These are phyloP conservation scores for Thymelicus lineola DNA, from an alignment of 2,888 invertebrate genomes.

Conservation along the genomic window DNA sequence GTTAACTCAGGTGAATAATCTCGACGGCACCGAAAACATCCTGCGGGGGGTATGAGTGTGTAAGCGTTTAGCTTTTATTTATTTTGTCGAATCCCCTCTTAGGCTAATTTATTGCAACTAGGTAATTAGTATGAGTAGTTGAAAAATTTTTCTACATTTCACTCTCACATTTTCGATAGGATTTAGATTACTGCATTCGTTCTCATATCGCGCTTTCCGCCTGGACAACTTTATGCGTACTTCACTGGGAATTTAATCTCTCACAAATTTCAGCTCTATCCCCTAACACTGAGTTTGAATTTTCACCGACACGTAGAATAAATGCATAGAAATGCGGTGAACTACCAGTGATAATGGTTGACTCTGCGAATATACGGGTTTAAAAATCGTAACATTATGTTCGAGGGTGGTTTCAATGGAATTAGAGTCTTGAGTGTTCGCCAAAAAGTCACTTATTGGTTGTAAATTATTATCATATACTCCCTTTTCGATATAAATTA, in stretches of 20 bases:
- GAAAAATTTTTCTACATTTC: conserved; percentile 35
- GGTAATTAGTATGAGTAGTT: too few species aligned
- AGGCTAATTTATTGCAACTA: too few species aligned
- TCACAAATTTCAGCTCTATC: conserved; percentile 61
- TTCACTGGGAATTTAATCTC: conserved; percentile 52
- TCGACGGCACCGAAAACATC: too few species aligned
- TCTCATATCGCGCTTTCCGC: conserved; percentile 77
- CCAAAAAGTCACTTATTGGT: conserved; percentile 38
- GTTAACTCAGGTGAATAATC: too few species aligned
- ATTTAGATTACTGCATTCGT: conserved; percentile 74
- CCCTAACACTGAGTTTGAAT: conserved; percentile 46
- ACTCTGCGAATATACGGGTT: conserved; percentile 59
- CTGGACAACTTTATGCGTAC: conserved; percentile 64
- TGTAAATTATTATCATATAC: conserved; percentile 18
- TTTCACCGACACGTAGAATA: conserved; percentile 46
- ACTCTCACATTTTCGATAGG: conserved; percentile 65
- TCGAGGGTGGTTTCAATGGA: conserved; percentile 41
- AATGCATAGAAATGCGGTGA: conserved; percentile 76
- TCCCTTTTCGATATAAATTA: conserved; percentile 15
- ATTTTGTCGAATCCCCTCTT: too few species aligned
- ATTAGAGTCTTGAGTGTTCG: conserved; percentile 41
- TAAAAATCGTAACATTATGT: conserved; percentile 53
- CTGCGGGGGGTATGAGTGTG: too few species aligned
- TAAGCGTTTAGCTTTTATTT: too few species aligned
- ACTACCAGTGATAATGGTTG: conserved; percentile 68